phyloP scores from a whole-genome alignment of 2,113 vertebrate species.

The Paralichthys olivaceus region DNA sequence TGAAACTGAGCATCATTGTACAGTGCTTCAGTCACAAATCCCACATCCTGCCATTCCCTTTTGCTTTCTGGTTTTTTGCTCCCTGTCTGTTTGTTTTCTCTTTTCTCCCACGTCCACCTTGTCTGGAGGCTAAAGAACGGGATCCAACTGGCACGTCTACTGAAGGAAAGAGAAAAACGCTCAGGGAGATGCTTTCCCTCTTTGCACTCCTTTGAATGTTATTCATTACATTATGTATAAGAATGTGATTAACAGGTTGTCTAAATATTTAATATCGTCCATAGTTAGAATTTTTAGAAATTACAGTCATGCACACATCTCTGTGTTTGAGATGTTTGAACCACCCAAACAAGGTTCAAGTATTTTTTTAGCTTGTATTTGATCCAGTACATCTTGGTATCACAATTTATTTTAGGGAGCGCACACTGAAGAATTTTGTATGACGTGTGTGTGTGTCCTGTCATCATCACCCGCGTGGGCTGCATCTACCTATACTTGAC shows the following conservation, averaged over 20 bases:
- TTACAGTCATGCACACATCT: too few relatives aligned
- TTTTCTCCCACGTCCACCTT: conserved; percentile 30
- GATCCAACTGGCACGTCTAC: conserved; percentile 34
- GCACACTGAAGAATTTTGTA: too few relatives aligned
- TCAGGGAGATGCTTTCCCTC: conserved; percentile 1
- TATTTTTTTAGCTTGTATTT: too few relatives aligned
- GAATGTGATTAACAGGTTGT: background rate
- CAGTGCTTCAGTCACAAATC: conserved; percentile 15
- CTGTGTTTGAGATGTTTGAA: too few relatives aligned
- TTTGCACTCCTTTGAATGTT: conserved; percentile 11
- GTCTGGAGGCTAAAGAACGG: conserved; percentile 22
- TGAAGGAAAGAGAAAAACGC: background rate
- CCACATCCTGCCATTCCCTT: background rate
- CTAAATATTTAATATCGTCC: background rate
- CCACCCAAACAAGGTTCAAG: too few relatives aligned
- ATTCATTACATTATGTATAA: background rate
- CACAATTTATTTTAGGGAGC: too few relatives aligned
- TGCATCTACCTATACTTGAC: too few relatives aligned
- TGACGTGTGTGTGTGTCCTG: too few relatives aligned
- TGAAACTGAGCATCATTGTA: conserved; percentile 16
- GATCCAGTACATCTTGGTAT: too few relatives aligned
- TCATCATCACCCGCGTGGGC: too few relatives aligned
- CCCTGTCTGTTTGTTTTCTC: conserved; percentile 27
- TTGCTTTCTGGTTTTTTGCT: background rate
- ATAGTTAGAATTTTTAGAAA: background rate